Evolutionary conservation across 2,888 invertebrate genomes (phyloP), one percentile per base, ranked within the genome.

Genomic region (Sinhomidia bicolor): DNA sequence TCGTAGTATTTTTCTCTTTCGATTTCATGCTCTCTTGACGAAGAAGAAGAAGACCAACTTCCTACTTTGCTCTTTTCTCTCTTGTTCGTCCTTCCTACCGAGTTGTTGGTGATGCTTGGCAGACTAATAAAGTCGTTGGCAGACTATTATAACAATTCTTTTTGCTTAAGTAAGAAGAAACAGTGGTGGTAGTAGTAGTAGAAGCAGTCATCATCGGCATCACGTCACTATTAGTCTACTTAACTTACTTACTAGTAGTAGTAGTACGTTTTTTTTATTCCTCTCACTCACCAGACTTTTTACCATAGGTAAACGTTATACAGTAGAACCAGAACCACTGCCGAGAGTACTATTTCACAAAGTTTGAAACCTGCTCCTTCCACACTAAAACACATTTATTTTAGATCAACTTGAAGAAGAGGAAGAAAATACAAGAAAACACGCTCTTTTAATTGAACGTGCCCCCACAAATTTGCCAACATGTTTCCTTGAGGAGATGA

Each of bases 401-500:
- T 57, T 36, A 12, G 14, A 36, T 60, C 17, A 17, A 23, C 20
- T 60, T 68, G n/a, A n/a, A 17, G 60, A 14, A 2, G 41, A 41
- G 41, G 41, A 41, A 32, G 60, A 60, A 60, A 60, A 7, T 57
- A 3, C 23, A 68, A 36, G 41, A 74, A 74, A 6, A 47, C 51
- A 74, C 47, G 47, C n/a, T 74, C 47, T 74, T 74, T 74, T 26
- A 47, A 74, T 74, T 74, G 79, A 79, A 62, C 76, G 85, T 85
- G 85, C 65, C 76, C 65, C 76, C 29, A 76, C 85, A 76, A 54
- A 12, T 85, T 79, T 76, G 85, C 85, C 85, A 79, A 79, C 47
- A 85, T 85, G 62, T 85, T 85, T 85, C 51, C 79, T 47, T 54
- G 79, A 51, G 74, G 74, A 85, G 85, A 85, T 85, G 85, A 85